These are phyloP conservation scores for Centroberyx gerrardi DNA, from an alignment of 2,797 vertebrate species.

Conservation along the genomic window DNA sequence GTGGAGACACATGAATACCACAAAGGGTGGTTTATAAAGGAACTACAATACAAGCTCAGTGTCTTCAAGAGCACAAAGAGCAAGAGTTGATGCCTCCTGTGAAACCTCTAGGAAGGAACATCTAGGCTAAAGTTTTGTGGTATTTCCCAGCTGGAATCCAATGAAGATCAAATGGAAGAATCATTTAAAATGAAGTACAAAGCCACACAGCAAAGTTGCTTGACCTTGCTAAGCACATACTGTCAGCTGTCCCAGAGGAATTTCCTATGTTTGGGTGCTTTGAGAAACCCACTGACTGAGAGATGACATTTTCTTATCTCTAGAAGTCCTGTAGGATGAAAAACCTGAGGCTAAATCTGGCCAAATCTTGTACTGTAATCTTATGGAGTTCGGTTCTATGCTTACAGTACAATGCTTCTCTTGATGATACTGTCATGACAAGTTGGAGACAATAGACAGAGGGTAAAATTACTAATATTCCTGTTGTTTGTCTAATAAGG, in stretches of 20 bases:
- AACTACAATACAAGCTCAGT: slow-evolving; percentile 72
- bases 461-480: neutral
- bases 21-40: slow-evolving; percentile 76
- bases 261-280: slow-evolving; percentile 30
- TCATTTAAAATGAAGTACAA: slow-evolving; percentile 34
- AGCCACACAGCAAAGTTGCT: slow-evolving; percentile 35
- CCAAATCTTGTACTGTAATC: neutral
- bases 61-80: slow-evolving; percentile 66
- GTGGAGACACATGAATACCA: slow-evolving; percentile 74
- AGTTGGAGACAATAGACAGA: neutral
- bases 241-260: slow-evolving; percentile 1
- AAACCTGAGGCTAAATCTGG: slow-evolving; percentile 15
- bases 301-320: slow-evolving; percentile 5
- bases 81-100: slow-evolving; percentile 55
- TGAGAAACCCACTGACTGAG: slow-evolving; percentile 18
- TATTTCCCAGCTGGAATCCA: slow-evolving; percentile 24
- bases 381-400: neutral
- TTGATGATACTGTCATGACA: slow-evolving; percentile 1
- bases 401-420: slow-evolving; percentile 7
- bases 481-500: neutral
- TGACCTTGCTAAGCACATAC: slow-evolving; percentile 40
- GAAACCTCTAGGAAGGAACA: slow-evolving; percentile 41
- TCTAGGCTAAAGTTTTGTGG: slow-evolving; percentile 43
- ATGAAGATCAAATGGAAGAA: slow-evolving; percentile 51
- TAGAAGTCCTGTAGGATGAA: slow-evolving; percentile 6